Evolutionary conservation across 2,113 vertebrate genomes (phyloP), one percentile per base, ranked within the genome.

Genomic region (Pterocles orientalis): DNA sequence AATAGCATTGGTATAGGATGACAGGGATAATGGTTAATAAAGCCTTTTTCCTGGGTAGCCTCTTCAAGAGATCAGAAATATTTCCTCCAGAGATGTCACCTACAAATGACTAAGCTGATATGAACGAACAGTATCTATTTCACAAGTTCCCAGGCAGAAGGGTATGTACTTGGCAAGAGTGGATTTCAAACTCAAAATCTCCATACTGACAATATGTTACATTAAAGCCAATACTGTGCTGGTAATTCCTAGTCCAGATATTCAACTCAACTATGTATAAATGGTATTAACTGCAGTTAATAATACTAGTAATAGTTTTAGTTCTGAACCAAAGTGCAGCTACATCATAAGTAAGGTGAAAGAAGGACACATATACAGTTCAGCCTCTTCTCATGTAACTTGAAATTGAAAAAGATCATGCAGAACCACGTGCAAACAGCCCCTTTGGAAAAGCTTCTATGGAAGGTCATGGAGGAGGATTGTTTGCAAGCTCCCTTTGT

Each of bases 131-230:
- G 25, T 23, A 41, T 2, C 6, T 7, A 69, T 13, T 61, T 85
- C 88, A 36, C 47, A 61, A 26, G 11, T 69, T 90, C 41, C 66
- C 14, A 61, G 45, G 45, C 14, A 47, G 53, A 75, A 33, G 18
- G 29, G 72, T 62, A 24, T 34, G 31, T 65, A 72, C 53, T 51
- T 86, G 29, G 6, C 34, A n/a, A 18, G 13, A 60, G 64, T 56
- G 41, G 48, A 92, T 56, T 91, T 95, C 92, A 58, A 56, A 80
- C 71, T 88, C 36, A 93, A 39, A 39, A 87, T 51, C 50, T 54
- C 33, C 3, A 1, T 29, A 75, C 39, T 43, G 57, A 82, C 79
- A 92, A 48, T 17, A 90, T 41, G 41, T 41, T 41, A 71, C 10
- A 29, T 24, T 24, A 53, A 51, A 51, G 25, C 9, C 19, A 66